Evolutionary conservation across 2,888 invertebrate species (phyloP).

Genomic region (Acleris literana): DNA sequence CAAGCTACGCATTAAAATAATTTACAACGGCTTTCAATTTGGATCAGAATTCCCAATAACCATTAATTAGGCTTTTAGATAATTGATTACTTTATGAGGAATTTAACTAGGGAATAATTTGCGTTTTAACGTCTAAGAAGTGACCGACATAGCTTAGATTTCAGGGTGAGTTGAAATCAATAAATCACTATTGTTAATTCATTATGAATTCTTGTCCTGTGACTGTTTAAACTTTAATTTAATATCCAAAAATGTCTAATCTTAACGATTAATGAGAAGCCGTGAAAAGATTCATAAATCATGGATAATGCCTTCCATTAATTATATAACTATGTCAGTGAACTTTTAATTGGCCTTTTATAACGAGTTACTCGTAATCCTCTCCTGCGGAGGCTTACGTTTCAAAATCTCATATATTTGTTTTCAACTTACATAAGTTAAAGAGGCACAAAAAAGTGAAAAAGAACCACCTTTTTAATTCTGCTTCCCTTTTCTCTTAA

Average conservation of each 20-base stretch:
- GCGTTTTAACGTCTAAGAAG: slow-evolving; percentile 9
- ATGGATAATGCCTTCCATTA: not conserved
- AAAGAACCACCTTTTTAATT: too few species aligned
- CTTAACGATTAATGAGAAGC: not conserved
- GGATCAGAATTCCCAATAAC: slow-evolving; percentile 1
- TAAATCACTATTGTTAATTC: slow-evolving; percentile 5
- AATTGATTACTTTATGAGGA: slow-evolving; percentile 5
- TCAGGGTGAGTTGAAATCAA: not conserved
- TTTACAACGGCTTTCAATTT: not conserved
- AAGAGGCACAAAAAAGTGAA: too few species aligned
- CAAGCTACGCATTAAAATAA: not conserved
- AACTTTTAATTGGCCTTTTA: too few species aligned
- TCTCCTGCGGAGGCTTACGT: too few species aligned
- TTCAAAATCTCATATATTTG: too few species aligned
- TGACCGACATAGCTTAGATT: slow-evolving; percentile 4
- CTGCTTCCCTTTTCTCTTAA: too few species aligned
- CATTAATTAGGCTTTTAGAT: slow-evolving; percentile 3
- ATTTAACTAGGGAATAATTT: slow-evolving; percentile 7
- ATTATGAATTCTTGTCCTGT: slow-evolving; percentile 1
- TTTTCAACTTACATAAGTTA: too few species aligned
- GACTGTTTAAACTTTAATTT: slow-evolving; percentile 2
- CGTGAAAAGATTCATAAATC: not conserved
- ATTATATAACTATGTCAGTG: too few species aligned
- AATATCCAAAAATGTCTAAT: slow-evolving; percentile 1
- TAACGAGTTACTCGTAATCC: too few species aligned